These are phyloP conservation scores for Muschampia plurimacula DNA, from an alignment of 2,888 invertebrate species.

Conservation along the genomic window DNA sequence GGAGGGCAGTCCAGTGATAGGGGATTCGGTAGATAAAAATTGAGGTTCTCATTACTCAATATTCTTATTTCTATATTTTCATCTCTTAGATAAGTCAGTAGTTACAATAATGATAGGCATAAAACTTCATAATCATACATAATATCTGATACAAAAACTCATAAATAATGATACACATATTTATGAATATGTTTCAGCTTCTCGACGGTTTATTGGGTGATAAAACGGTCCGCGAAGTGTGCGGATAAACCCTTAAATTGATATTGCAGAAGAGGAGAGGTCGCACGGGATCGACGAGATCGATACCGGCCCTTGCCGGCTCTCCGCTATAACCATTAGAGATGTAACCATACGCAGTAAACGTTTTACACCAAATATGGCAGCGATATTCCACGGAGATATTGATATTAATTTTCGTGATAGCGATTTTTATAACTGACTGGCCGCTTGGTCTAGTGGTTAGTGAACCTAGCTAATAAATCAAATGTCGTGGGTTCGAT, in stretches of 20 bases:
- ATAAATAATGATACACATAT: constrained; percentile 23
- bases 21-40: background rate
- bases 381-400: background rate
- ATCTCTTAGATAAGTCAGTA: background rate
- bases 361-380: background rate
- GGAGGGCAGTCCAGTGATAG: too few species aligned
- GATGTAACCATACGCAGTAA: too few species aligned
- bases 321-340: too few species aligned
- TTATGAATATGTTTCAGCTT: constrained; percentile 29
- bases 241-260: constrained; percentile 36
- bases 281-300: background rate
- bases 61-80: background rate
- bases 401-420: constrained; percentile 3
- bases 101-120: background rate
- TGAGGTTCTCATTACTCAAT: background rate
- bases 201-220: constrained; percentile 33
- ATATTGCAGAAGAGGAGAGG: constrained; percentile 28
- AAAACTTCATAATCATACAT: constrained; percentile 4
- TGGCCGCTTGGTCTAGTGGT: too few species aligned
- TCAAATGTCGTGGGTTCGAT: too few species aligned
- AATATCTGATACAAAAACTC: constrained; percentile 5
- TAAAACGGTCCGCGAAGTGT: constrained; percentile 32
- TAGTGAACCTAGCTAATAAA: too few species aligned
- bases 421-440: constrained; percentile 1
- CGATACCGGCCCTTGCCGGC: background rate